Evolutionary conservation across 2,113 vertebrate genomes (phyloP).

Genomic region (Laticauda colubrina): DNA sequence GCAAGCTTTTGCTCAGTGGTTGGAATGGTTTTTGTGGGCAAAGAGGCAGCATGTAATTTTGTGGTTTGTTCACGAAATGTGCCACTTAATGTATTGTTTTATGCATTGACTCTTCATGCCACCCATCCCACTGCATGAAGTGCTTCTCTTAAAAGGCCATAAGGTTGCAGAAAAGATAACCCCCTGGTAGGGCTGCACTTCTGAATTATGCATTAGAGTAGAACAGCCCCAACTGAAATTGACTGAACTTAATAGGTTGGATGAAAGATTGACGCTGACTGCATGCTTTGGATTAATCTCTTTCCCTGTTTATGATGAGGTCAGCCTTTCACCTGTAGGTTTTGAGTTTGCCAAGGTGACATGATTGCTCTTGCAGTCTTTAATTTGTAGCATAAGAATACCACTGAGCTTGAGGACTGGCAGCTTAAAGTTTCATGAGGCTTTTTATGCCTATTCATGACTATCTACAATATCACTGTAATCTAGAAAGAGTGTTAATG

Average conservation of each 20-base stretch:
- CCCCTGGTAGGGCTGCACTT: neutral
- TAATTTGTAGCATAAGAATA: neutral
- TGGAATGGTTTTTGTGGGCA: neutral
- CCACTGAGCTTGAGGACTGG: neutral
- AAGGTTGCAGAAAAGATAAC: neutral
- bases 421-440: neutral
- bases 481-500: neutral
- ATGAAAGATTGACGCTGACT: conserved; percentile 24
- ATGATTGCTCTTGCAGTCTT: neutral
- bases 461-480: neutral
- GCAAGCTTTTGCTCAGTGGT: neutral
- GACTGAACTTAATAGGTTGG: conserved; percentile 24
- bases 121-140: neutral
- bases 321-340: neutral
- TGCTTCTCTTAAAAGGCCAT: conserved; percentile 28
- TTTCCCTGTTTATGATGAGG: neutral
- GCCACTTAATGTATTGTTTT: neutral
- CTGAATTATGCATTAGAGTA: conserved; percentile 32
- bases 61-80: neutral
- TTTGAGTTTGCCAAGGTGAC: neutral
- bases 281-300: neutral
- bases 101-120: neutral
- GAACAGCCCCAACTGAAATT: neutral
- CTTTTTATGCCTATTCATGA: neutral
- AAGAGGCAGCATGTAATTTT: neutral